Percentiles rank a stretch among this genome's conserved stretches.
Evolutionary conservation across 2,888 invertebrate species (phyloP).

Genomic region (Drosophila borborema): DNA sequence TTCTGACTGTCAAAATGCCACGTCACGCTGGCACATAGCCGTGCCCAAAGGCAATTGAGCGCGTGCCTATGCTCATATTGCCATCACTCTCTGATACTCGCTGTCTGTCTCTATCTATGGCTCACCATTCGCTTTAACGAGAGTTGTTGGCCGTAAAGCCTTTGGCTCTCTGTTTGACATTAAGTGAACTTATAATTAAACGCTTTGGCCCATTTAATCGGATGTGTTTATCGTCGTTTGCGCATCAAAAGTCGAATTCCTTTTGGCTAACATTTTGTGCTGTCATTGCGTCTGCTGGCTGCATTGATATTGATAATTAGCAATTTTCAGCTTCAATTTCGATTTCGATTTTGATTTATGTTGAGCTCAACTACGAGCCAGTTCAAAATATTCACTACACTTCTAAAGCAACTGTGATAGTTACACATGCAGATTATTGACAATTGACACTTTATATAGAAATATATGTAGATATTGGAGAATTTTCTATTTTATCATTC

Average conservation of each 20-base stretch:
- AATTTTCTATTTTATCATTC: no score
- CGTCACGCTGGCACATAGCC: constrained; percentile 52
- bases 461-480: no score
- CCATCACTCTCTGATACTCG: neutral
- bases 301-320: constrained; percentile 27
- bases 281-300: constrained; percentile 19
- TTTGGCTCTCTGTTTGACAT: constrained; percentile 64
- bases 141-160: constrained; percentile 56
- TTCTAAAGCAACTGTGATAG: no score
- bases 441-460: neutral
- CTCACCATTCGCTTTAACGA: constrained; percentile 26
- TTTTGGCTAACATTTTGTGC: constrained; percentile 35
- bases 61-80: constrained; percentile 30
- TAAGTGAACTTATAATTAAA: constrained; percentile 82
- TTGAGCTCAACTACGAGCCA: neutral
- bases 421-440: neutral
- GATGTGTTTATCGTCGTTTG: constrained; percentile 65
- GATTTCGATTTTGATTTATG: constrained; percentile 1
- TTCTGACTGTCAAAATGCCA: constrained; percentile 71
- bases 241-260: constrained; percentile 38
- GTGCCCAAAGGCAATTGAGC: constrained; percentile 38
- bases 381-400: neutral
- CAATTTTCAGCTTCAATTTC: constrained; percentile 3
- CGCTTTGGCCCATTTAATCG: constrained; percentile 77
- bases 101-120: neutral